Evolutionary conservation across 2,888 invertebrate species (phyloP).

Genomic region (Altica lythri): DNA sequence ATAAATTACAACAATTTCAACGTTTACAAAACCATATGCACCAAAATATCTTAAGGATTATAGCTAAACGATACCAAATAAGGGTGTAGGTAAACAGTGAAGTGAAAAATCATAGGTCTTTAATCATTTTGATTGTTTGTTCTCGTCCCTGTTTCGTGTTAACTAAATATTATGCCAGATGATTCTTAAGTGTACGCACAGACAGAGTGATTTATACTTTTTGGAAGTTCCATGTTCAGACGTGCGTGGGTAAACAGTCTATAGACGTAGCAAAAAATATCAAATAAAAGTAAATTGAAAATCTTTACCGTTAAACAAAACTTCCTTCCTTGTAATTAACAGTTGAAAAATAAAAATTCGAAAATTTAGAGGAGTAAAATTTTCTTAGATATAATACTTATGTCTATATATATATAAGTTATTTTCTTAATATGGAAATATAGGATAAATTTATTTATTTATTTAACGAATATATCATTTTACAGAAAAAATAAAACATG

Average conservation of each 20-base stretch:
- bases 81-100: conserved; percentile 10
- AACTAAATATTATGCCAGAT: conserved; percentile 16
- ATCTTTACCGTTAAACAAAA: too few relatives aligned
- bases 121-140: conserved; percentile 13
- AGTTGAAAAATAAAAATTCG: too few relatives aligned
- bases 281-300: too few relatives aligned
- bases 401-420: too few relatives aligned
- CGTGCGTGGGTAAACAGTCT: conserved; percentile 1
- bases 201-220: conserved; percentile 12
- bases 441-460: too few relatives aligned
- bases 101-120: conserved; percentile 11
- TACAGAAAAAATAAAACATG: too few relatives aligned
- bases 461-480: too few relatives aligned
- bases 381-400: too few relatives aligned
- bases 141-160: conserved; percentile 5
- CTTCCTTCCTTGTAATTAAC: too few relatives aligned
- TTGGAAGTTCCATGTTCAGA: conserved; percentile 1
- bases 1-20: conserved; percentile 5
- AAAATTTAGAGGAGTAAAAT: too few relatives aligned
- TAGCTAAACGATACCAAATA: conserved; percentile 11
- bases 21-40: neutral
- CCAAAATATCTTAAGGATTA: neutral
- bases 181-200: conserved; percentile 9
- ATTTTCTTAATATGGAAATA: too few relatives aligned
- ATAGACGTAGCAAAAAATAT: too few relatives aligned